Evolutionary conservation across 1,140 invertebrate genomes (phyloP).

Genomic region (Battus philenor): DNA sequence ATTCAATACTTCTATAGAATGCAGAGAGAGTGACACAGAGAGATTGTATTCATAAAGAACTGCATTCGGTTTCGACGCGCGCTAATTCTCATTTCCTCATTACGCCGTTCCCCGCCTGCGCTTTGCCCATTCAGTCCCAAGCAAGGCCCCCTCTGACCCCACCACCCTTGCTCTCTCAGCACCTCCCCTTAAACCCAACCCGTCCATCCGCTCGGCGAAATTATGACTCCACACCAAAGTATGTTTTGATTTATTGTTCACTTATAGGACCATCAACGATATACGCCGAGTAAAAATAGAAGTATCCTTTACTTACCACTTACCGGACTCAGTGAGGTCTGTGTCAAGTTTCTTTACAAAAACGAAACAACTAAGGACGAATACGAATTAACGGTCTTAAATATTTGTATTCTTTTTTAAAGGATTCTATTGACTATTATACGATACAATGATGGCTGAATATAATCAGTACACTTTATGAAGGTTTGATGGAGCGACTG

Average conservation of each 20-base stretch:
- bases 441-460: too few species aligned
- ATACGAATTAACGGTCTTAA: neutral
- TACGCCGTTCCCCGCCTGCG: slow-evolving; percentile 46
- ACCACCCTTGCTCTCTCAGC: slow-evolving; percentile 17
- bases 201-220: slow-evolving; percentile 44
- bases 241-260: slow-evolving; percentile 70
- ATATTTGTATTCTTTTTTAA: slow-evolving; percentile 1
- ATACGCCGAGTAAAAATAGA: slow-evolving; percentile 42
- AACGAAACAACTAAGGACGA: slow-evolving; percentile 1
- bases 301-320: slow-evolving; percentile 27
- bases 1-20: neutral
- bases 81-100: slow-evolving; percentile 74
- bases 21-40: slow-evolving; percentile 20
- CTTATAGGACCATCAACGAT: slow-evolving; percentile 52
- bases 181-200: slow-evolving; percentile 26
- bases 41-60: slow-evolving; percentile 50
- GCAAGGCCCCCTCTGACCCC: slow-evolving; percentile 20
- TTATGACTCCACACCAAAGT: slow-evolving; percentile 55
- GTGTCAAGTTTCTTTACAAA: slow-evolving; percentile 22
- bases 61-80: slow-evolving; percentile 55
- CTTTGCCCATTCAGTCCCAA: slow-evolving; percentile 47
- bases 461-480: too few species aligned
- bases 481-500: slow-evolving; percentile 33
- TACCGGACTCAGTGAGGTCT: slow-evolving; percentile 20
- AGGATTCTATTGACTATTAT: too few species aligned